These are phyloP conservation scores for Ammodytes marinus DNA, from an alignment of 2,113 vertebrate species.

Conservation along the genomic window DNA sequence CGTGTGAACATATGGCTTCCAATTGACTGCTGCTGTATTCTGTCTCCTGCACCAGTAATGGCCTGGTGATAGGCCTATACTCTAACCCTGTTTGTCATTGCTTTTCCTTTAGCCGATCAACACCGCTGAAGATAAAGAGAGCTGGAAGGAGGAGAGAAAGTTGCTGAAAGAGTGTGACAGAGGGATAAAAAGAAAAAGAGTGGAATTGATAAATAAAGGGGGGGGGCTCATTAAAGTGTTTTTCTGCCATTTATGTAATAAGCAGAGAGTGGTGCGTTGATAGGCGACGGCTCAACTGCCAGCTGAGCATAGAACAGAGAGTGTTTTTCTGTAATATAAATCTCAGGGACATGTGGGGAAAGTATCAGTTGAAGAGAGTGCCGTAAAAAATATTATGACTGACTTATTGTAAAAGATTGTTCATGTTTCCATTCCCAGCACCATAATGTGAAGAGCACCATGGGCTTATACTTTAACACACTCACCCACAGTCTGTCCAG, in stretches of 20 bases:
- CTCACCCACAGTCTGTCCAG: constrained; percentile 52
- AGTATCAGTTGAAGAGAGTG: constrained; percentile 66
- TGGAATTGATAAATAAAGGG: constrained; percentile 30
- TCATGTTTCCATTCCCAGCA: constrained; percentile 74
- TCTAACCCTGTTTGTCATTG: constrained; percentile 1
- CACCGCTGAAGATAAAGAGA: constrained; percentile 21
- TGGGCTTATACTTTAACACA: constrained; percentile 64
- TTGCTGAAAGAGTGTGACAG: constrained; percentile 3
- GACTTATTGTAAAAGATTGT: constrained; percentile 67
- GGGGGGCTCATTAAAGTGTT: constrained; percentile 66
- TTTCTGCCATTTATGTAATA: constrained; percentile 70
- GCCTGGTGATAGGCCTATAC: constrained; percentile 18
- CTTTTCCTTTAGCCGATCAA: constrained; percentile 34
- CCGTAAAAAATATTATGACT: constrained; percentile 67
- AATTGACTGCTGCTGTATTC: not conserved
- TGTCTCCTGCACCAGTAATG: constrained; percentile 1
- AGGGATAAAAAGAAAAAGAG: not conserved
- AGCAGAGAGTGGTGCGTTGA: constrained; percentile 41
- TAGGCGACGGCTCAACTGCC: constrained; percentile 51
- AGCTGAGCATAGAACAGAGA: constrained; percentile 46
- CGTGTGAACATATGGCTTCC: not conserved
- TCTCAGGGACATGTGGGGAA: constrained; percentile 75
- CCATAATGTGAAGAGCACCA: constrained; percentile 53
- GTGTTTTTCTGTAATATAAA: constrained; percentile 61
- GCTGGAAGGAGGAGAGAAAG: constrained; percentile 30